Conservation (phyloP, 2,888 invertebrate species). For the Drosophila sordidula region DNA sequence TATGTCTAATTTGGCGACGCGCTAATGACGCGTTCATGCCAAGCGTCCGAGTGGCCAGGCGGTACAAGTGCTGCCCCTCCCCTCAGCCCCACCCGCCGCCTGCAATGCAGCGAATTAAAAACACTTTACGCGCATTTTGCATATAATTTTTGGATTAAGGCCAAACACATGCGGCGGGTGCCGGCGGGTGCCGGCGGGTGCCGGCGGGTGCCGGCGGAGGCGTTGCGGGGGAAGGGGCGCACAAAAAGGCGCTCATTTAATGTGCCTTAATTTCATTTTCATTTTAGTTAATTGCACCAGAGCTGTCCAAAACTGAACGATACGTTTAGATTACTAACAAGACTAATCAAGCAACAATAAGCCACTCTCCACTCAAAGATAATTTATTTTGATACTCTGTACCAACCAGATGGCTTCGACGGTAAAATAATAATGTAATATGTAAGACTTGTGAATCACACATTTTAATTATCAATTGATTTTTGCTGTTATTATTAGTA, state of each 20-base stretch:
- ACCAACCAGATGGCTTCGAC: neutral
- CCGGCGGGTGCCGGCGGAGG: slow-evolving; percentile 1
- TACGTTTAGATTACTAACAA: slow-evolving; percentile 49
- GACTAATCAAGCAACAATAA: slow-evolving; percentile 11
- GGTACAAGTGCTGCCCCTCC: slow-evolving; percentile 3
- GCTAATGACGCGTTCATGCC: slow-evolving; percentile 64
- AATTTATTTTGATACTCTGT: slow-evolving; percentile 20
- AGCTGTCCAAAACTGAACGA: slow-evolving; percentile 19
- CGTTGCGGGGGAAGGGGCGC: slow-evolving; percentile 2
- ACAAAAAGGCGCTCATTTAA: slow-evolving; percentile 45
- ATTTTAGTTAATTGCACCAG: slow-evolving; percentile 65
- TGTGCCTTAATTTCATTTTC: slow-evolving; percentile 69
- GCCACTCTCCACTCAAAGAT: neutral
- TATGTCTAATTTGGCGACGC: slow-evolving; percentile 57
- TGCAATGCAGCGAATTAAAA: slow-evolving; percentile 67
- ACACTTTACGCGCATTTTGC: slow-evolving; percentile 70
- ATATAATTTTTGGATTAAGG: slow-evolving; percentile 70
- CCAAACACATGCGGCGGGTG: slow-evolving; percentile 43
- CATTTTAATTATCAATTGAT: too few species aligned
- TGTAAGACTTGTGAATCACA: too few species aligned
- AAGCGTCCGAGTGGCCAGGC: slow-evolving; percentile 17
- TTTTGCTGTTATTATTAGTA: too few species aligned
- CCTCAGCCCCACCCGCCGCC: neutral
- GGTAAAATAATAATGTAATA: neutral
- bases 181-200: too few species aligned